Base-by-base conservation (phyloP, 2,797 vertebrate species). In the Adelosebastes latens region DNA sequence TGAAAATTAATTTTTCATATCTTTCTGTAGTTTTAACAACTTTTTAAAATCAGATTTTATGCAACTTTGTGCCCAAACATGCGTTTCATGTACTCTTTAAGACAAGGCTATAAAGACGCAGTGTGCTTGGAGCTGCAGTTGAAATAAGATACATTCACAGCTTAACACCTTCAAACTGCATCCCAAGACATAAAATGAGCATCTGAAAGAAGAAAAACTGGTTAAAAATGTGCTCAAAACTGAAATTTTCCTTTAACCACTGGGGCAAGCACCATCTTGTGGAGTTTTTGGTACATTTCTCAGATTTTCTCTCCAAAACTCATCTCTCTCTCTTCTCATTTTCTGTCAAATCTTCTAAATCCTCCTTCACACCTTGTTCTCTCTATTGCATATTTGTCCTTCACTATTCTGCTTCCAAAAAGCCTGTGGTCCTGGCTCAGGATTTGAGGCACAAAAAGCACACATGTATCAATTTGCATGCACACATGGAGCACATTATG, bases 311-410 rank as follows among this genome's bases (percentile, higher is more conserved):
- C 18, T 22, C 22, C n/a, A 14, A 62, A 25, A 63, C 36, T 11
- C n/a, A 11, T 49, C 56, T 53, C 42, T 42, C 27, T 68, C 13
- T 75, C 6, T 20, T 62, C 39, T 34, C 22, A n/a, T 34, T 31
- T 42, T 12, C 32, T 63, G 12, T 75, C 36, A 77, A 62, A 73
- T 71, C 59, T 67, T 81, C 42, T 75, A 66, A 73, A 55, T 71
- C 55, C 68, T 71, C 20, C 16, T 52, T 72, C 52, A 72, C 67
- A 74, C 59, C 71, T 20, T 79, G 20, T 36, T 32, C 77, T 70
- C 29, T 75, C 34, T 52, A 25, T 66, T 68, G 25, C 55, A 56
- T 77, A 29, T 81, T 62, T 65, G 60, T 88, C 83, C 79, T 84
- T 79, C 58, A 56, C 69, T 34, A 55, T 61, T 80, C 49, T 59